phyloP scores from a whole-genome alignment of 2,797 vertebrate genomes.

The Microhierax caerulescens region DNA sequence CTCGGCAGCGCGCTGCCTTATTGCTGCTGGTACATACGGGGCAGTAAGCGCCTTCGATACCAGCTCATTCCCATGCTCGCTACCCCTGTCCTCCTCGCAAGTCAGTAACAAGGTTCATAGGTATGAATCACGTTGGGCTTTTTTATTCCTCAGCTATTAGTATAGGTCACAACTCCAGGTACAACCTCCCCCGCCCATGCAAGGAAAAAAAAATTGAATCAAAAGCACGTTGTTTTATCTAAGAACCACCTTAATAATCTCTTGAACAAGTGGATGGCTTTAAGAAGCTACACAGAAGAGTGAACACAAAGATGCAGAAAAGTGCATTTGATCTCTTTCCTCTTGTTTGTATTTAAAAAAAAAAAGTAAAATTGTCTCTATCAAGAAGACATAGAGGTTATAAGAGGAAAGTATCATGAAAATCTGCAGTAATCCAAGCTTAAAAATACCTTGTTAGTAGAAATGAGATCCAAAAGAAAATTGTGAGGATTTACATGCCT shows the following conservation, averaged over 20 bases:
- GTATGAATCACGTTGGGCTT: not conserved
- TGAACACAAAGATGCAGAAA: not conserved
- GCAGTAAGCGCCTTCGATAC: not conserved
- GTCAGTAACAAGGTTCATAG: not conserved
- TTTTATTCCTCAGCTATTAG: not conserved
- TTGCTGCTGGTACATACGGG: not conserved
- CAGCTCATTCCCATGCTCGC: not conserved
- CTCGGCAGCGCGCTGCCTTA: not conserved
- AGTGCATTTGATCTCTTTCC: not conserved
- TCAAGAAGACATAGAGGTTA: not conserved
- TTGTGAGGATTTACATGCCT: not conserved
- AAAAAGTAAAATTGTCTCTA: not conserved
- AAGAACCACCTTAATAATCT: not conserved
- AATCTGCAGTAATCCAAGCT: constrained; percentile 18
- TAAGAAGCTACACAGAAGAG: not conserved
- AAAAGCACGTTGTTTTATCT: not conserved
- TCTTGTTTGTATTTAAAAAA: not conserved
- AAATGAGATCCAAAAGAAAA: not conserved
- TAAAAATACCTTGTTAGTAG: constrained; percentile 17
- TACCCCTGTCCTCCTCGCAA: not conserved
- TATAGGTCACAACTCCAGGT: not conserved
- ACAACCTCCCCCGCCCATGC: not conserved
- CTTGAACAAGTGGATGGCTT: not conserved
- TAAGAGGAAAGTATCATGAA: constrained; percentile 11
- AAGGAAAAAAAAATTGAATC: not conserved